Evolutionary conservation across 37 sponge, comb jelly and placozoan genomes (phyloP).

Genomic region (Cladorhizidae sp.): DNA sequence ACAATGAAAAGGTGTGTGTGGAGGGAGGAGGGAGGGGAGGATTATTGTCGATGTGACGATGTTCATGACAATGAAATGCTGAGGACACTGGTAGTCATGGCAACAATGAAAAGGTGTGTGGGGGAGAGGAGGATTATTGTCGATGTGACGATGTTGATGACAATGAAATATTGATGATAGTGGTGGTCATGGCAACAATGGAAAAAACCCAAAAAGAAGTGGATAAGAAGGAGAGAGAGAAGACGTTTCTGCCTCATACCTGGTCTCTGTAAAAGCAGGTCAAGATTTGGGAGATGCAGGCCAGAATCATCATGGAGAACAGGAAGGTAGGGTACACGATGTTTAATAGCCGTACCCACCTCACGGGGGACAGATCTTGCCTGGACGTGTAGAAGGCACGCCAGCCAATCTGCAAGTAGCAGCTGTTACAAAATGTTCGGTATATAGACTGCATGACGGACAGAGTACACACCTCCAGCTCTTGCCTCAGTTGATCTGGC

Average conservation of each 20-base stretch:
- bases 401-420: slow-evolving; percentile 88
- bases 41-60: too few species aligned
- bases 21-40: too few species aligned
- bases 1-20: too few species aligned
- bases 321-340: slow-evolving; percentile 62
- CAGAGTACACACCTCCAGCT: too few species aligned
- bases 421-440: too few species aligned
- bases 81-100: too few species aligned
- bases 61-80: slow-evolving; percentile 20
- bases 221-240: neutral
- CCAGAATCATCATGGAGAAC: slow-evolving; percentile 26
- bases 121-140: too few species aligned
- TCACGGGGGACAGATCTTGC: slow-evolving; percentile 11
- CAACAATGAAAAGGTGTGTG: too few species aligned
- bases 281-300: slow-evolving; percentile 51
- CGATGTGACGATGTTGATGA: neutral
- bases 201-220: too few species aligned
- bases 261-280: slow-evolving; percentile 71
- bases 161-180: neutral
- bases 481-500: too few species aligned
- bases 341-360: slow-evolving; percentile 22
- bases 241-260: slow-evolving; percentile 19
- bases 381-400: slow-evolving; percentile 4
- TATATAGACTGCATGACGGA: too few species aligned
- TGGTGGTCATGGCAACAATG: neutral